A percentile compares a stretch with the other conserved stretches of the same genome.
These are phyloP conservation scores for Ptilonorhynchus violaceus DNA, from an alignment of 2,113 vertebrate genomes.

Conservation along the genomic window DNA sequence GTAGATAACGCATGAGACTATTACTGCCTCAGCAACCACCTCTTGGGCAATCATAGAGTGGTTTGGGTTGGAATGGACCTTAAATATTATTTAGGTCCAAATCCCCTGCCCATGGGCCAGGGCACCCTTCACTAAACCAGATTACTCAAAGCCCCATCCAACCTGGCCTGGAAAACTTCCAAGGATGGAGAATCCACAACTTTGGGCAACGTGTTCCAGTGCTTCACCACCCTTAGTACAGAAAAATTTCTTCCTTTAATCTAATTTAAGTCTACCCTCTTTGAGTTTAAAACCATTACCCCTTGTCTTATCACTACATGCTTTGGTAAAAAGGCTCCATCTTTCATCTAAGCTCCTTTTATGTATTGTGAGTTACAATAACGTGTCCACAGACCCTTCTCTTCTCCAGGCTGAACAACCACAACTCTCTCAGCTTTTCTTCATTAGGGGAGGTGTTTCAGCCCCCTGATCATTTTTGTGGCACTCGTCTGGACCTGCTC, in stretches of 20 bases:
- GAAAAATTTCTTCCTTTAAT: neutral
- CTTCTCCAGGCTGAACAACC: neutral
- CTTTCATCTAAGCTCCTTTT: neutral
- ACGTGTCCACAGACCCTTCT: neutral
- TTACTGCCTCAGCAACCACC: neutral
- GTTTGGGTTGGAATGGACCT: neutral
- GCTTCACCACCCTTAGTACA: neutral
- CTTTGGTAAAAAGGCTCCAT: neutral
- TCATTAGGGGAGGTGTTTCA: neutral
- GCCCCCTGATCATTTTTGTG: neutral
- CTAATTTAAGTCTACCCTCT: neutral
- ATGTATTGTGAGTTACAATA: neutral
- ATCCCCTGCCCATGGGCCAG: too few species aligned
- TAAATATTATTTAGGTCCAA: neutral
- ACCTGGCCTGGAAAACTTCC: neutral
- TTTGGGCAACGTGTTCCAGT: neutral
- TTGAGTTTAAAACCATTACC: neutral
- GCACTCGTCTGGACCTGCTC: rapidly evolving
- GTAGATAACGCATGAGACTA: neutral
- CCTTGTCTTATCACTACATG: neutral
- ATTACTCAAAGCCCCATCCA: neutral
- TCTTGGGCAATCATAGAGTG: neutral
- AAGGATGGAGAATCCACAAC: neutral
- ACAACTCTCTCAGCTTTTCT: neutral
- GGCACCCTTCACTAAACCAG: neutral